Evolutionary conservation across 2,797 vertebrate genomes (phyloP).

Genomic region (Epinephelus malabaricus): DNA sequence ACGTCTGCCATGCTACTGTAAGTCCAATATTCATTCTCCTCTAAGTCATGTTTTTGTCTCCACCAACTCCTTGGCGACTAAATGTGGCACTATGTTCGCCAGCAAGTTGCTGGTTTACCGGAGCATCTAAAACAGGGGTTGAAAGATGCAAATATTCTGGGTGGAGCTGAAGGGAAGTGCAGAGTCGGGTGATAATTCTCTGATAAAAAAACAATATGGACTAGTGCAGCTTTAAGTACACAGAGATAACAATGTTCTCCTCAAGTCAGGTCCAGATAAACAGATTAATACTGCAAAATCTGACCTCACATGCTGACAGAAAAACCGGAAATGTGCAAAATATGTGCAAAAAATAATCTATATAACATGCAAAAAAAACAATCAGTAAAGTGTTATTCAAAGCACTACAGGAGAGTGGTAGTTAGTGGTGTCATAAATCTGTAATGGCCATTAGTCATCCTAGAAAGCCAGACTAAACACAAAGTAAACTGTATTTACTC

Average conservation of each 20-base stretch:
- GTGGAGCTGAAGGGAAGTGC: no score
- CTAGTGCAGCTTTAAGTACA: background rate
- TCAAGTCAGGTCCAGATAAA: background rate
- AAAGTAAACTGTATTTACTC: constrained; percentile 23
- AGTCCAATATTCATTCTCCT: background rate
- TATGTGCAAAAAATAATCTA: background rate
- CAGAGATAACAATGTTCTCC: background rate
- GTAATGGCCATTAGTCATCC: background rate
- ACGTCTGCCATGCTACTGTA: background rate
- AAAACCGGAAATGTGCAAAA: background rate
- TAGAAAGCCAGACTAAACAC: background rate
- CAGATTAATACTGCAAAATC: background rate
- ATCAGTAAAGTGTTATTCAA: background rate
- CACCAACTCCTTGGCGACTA: background rate
- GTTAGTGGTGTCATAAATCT: background rate
- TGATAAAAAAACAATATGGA: no score
- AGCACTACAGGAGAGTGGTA: background rate
- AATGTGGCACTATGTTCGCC: background rate
- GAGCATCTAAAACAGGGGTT: no score
- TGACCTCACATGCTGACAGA: no score
- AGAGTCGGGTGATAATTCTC: no score
- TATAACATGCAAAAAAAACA: background rate
- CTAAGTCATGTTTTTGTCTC: background rate
- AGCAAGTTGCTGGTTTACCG: no score
- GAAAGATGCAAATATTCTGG: no score